Evolutionary conservation across 2,797 vertebrate species (phyloP).

Genomic region (Synaphobranchus kaupii): DNA sequence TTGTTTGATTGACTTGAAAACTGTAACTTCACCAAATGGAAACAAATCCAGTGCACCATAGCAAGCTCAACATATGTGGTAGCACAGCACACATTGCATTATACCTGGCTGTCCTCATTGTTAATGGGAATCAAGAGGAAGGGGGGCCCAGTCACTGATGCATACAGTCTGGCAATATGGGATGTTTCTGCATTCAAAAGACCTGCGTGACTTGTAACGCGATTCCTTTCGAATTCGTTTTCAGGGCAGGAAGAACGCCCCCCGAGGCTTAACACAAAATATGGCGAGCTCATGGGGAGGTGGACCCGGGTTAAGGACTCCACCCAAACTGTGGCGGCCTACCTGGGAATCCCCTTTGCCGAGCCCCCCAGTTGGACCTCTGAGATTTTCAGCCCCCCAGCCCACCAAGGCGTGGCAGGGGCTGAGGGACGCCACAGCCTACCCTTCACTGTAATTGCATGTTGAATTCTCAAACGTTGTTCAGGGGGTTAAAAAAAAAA

Average conservation of each 20-base stretch:
- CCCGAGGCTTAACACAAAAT: slow-evolving; percentile 11
- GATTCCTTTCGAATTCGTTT: slow-evolving; percentile 8
- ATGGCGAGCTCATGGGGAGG: slow-evolving; percentile 15
- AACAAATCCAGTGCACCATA: neutral
- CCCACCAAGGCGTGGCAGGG: slow-evolving; percentile 12
- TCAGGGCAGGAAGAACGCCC: neutral
- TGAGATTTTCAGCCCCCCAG: slow-evolving; percentile 8
- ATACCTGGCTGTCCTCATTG: neutral
- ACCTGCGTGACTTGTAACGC: neutral
- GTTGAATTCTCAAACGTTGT: neutral
- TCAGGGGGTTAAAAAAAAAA: neutral
- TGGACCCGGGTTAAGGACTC: slow-evolving; percentile 18
- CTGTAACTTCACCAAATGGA: neutral
- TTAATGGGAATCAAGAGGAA: neutral
- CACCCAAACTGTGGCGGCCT: neutral
- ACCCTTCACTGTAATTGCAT: slow-evolving; percentile 24
- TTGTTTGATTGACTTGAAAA: neutral
- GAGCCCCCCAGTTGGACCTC: neutral
- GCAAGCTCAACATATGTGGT: neutral
- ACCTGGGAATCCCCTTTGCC: slow-evolving; percentile 21
- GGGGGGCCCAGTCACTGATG: neutral
- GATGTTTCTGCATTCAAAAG: neutral
- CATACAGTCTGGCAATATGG: neutral
- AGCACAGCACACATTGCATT: neutral
- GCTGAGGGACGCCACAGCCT: slow-evolving; percentile 11